phyloP scores from a whole-genome alignment of 2,888 invertebrate species.

The Xestia rhomboidea region DNA sequence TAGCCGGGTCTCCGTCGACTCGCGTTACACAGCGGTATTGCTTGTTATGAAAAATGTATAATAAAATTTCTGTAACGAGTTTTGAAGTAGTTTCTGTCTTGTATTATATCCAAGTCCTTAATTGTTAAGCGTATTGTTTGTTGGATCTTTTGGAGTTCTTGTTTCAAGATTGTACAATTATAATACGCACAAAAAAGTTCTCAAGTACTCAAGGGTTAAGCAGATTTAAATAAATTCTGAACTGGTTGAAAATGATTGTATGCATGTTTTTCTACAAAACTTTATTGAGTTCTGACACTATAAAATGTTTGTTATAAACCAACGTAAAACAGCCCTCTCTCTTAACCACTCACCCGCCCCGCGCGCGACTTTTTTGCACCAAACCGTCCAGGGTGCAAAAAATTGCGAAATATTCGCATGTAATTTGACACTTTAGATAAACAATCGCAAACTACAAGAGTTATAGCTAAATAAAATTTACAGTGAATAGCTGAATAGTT shows the following conservation, averaged over 20 bases:
- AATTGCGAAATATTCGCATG: too few relatives aligned
- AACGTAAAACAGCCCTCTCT: too few relatives aligned
- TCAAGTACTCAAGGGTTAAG: too few relatives aligned
- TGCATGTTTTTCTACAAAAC: neutral
- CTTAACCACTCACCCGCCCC: too few relatives aligned
- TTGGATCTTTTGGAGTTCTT: neutral
- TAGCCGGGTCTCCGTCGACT: conserved; percentile 73
- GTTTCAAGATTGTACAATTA: neutral
- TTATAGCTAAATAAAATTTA: too few relatives aligned
- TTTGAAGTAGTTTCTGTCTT: conserved; percentile 54
- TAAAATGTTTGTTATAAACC: neutral
- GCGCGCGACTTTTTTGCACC: too few relatives aligned
- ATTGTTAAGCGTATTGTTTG: conserved; percentile 23
- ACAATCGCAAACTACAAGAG: too few relatives aligned
- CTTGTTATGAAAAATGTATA: conserved; percentile 73
- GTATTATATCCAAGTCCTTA: conserved; percentile 25
- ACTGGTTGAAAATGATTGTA: neutral
- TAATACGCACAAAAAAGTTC: neutral
- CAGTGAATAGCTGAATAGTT: too few relatives aligned
- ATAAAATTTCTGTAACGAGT: conserved; percentile 62
- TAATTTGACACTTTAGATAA: too few relatives aligned
- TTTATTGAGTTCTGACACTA: neutral
- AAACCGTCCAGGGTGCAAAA: too few relatives aligned
- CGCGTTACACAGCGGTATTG: conserved; percentile 70
- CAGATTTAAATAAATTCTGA: neutral